Evolutionary conservation across 2,113 vertebrate species (phyloP), one percentile per base, ranked within the genome.

Genomic region (Oenanthe oenanthe): DNA sequence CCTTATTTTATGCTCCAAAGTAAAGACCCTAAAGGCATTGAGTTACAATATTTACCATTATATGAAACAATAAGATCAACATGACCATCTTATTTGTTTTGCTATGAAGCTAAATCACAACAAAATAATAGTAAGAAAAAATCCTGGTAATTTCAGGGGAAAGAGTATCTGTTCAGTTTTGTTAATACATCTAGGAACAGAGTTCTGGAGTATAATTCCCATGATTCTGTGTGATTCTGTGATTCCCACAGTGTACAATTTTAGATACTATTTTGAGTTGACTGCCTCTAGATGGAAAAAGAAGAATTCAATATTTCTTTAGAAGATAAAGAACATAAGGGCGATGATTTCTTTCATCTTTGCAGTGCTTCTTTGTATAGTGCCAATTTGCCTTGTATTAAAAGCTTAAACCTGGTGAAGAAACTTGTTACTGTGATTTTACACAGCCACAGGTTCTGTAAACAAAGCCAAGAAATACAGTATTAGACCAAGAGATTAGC

Each of bases 21-120:
- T 36, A 31, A 77, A 63, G 32, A 42, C 19, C 26, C 15, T 79
- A 20, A 79, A 83, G 3, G 3, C 0, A 0, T 7, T 71, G 13
- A 67, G 65, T 40, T 40, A 67, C 1, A 3, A 5, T 25, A n/a
- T 80, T 88, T 80, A n/a, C 18, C 2, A 2, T 65, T 57, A 72
- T 0, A 0, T 53, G 42, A 68, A 72, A 17, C 28, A 62, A 54
- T 54, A 85, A 34, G 21, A 51, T 34, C 2, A 2, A 68, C 2
- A 1, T 18, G 10, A 26, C 5, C 5, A 26, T 70, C 25, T 57
- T 68, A 58, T 65, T 77, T 85, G 29, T 29, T 93, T 91, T 61
- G 17, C 32, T 58, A 7, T 34, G 10, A 66, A 24, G 20, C 51
- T 62, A 62, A 75, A 83, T 2, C 19, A 57, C 6, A 68, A 63